A percentile compares a stretch with the other conserved stretches of the same genome.
Conservation (phyloP, 2,797 vertebrate species). For the Phalloptychus januarius region DNA sequence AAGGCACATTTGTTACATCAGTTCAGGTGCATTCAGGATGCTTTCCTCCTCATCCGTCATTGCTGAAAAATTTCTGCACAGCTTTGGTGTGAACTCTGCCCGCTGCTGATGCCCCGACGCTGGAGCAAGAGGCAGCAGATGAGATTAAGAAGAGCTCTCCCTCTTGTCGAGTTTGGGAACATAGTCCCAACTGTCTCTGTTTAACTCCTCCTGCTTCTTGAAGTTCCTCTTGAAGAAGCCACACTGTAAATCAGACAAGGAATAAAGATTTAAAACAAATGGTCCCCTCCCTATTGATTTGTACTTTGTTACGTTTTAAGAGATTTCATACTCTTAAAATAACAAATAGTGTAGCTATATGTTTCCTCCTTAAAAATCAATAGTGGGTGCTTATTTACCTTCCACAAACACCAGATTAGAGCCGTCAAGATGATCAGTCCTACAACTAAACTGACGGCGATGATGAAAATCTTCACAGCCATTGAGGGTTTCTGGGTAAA, state of each 20-base stretch:
- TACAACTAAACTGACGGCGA: slow-evolving; percentile 83
- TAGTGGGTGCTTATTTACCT: slow-evolving; percentile 77
- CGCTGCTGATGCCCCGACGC: slow-evolving; percentile 23
- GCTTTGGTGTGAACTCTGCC: slow-evolving; percentile 20
- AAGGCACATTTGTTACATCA: slow-evolving; percentile 33
- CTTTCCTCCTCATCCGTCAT: not conserved
- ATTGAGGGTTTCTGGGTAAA: slow-evolving; percentile 86
- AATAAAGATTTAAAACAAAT: not conserved
- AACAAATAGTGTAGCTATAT: not conserved
- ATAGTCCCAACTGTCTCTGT: slow-evolving; percentile 91
- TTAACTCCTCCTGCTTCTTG: slow-evolving; percentile 65
- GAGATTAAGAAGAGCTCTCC: slow-evolving; percentile 67
- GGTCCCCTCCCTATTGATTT: not conserved
- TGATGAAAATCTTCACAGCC: slow-evolving; percentile 82
- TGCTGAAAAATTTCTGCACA: slow-evolving; percentile 15
- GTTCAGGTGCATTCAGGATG: slow-evolving; percentile 24
- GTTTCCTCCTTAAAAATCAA: not conserved
- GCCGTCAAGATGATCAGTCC: slow-evolving; percentile 85
- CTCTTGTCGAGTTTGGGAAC: slow-evolving; percentile 75
- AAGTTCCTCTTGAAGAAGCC: slow-evolving; percentile 94
- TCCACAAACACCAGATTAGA: slow-evolving; percentile 88
- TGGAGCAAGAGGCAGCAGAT: not conserved
- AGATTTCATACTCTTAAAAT: not conserved
- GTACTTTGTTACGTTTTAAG: not conserved
- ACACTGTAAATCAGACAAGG: slow-evolving; percentile 71